These are phyloP conservation scores for Regulus satrapa DNA, from an alignment of 2,113 vertebrate genomes.

Conservation along the genomic window DNA sequence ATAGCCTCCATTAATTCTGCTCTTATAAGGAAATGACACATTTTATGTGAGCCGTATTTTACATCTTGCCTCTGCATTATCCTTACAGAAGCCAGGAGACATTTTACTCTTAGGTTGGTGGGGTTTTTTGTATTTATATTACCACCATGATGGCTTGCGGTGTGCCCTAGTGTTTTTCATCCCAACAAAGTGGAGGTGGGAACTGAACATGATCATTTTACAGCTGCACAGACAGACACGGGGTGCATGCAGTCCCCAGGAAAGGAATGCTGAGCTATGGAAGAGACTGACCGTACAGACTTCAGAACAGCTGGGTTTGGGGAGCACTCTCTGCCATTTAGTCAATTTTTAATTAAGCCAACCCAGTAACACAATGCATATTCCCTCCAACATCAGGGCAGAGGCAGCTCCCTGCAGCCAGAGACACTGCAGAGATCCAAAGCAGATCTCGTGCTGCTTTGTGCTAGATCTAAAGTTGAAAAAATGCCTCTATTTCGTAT, in stretches of 20 bases:
- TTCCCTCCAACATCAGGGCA: not conserved
- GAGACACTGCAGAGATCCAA: not conserved
- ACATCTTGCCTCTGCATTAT: not conserved
- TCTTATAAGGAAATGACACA: not conserved
- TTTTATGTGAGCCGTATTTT: not conserved
- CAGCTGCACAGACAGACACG: not conserved
- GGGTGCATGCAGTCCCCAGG: fast-evolving
- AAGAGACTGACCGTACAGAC: not conserved
- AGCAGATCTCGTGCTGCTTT: not conserved
- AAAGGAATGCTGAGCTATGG: not conserved
- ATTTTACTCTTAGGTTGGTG: not conserved
- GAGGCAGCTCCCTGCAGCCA: not conserved
- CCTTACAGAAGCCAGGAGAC: not conserved
- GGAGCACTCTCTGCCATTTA: not conserved
- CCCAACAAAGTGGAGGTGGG: not conserved
- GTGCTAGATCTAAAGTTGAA: not conserved
- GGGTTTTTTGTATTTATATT: not conserved
- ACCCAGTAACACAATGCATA: not conserved
- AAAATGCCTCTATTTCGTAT: not conserved
- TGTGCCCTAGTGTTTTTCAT: not conserved
- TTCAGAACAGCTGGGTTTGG: not conserved
- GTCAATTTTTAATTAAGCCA: not conserved
- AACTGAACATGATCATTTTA: not conserved
- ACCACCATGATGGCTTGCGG: not conserved
- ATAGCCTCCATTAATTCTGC: not conserved